These are phyloP conservation scores for Coregonus suidteri DNA, from an alignment of 2,797 vertebrate species.

Conservation along the genomic window DNA sequence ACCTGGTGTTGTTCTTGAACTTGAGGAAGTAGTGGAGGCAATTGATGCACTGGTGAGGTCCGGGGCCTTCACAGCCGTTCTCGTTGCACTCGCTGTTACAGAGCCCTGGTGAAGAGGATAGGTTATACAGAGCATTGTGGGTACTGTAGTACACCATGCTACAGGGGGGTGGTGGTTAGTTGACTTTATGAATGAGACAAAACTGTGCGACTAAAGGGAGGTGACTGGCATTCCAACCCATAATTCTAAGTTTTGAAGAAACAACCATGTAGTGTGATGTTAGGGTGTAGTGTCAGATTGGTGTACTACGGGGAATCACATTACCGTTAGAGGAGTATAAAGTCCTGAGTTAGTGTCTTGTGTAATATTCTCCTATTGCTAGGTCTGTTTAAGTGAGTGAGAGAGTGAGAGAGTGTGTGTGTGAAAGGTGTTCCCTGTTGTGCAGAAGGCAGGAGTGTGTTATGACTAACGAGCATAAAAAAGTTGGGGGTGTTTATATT, in stretches of 20 bases:
- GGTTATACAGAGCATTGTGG: background rate
- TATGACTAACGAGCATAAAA: background rate
- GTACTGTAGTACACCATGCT: background rate
- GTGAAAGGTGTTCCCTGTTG: background rate
- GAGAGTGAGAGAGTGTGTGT: too few species aligned
- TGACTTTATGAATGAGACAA: background rate
- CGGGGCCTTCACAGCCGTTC: conserved; percentile 93
- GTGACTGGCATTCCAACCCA: background rate
- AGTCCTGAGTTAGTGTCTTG: too few species aligned
- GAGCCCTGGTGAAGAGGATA: conserved; percentile 75
- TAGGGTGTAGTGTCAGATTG: too few species aligned
- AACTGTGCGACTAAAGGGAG: background rate
- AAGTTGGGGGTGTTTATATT: background rate
- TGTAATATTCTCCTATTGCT: background rate
- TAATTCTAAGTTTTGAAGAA: too few species aligned
- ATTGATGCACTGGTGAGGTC: conserved; percentile 95
- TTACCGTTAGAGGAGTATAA: too few species aligned
- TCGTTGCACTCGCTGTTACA: conserved; percentile 95
- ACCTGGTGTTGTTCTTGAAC: conserved; percentile 98
- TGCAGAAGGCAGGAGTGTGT: background rate
- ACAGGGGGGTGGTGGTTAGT: background rate
- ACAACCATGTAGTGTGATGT: too few species aligned
- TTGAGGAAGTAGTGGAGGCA: conserved; percentile 98
- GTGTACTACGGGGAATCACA: too few species aligned
- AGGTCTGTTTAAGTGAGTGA: too few species aligned